Base-by-base conservation (phyloP, 2,888 invertebrate species). In the Hartigia nigra region DNA sequence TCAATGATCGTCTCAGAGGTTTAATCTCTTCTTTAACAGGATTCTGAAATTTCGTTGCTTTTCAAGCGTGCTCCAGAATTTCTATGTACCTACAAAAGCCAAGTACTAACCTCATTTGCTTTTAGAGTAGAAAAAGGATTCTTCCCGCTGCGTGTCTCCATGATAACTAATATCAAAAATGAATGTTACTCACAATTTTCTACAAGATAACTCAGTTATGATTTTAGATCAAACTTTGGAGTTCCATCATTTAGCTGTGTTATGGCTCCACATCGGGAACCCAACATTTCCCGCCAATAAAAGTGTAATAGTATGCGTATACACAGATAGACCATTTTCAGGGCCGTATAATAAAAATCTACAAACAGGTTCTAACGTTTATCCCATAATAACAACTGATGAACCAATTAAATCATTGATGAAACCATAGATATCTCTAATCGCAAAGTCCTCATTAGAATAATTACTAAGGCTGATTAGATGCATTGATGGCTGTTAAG, bases 1-100 rank as follows among this genome's bases (percentile, higher is more conserved):
- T 83, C 1, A 84, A 70, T 12, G 88, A 88, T 36, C 87, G 83
- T 79, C 87, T 83, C 35, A 83, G 75, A 12, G 31, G 69, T 69
- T 77, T 81, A 31, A 74, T 75, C 69, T 69, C 36, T 12, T 75
- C 72, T 76, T 80, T 55, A 74, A 74, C 69, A 31, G 77, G 75
- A 70, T 74, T 74, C 83, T 83, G 74, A 76, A 82, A 79, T 31
- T 34, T 55, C 55, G 0, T 55, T 55, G 23, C 1, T 9, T 55
- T 55, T 55, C 23, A 55, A 55, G 55, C 9, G 1, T 55, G 55
- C 55, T 55, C 23, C 55, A 55, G 5, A 55, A 55, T 9, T 55
- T 55, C 0, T 23, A 55, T 55, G 9, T 5, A 55, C 55, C 55
- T 55, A 55, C 39, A 55, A 55, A 23, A 55, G 23, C 1, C 55